A percentile compares a stretch with the other conserved stretches of the same genome.
Conservation (phyloP, 1,140 invertebrate genomes). For the Tetragnatha versicolor region DNA sequence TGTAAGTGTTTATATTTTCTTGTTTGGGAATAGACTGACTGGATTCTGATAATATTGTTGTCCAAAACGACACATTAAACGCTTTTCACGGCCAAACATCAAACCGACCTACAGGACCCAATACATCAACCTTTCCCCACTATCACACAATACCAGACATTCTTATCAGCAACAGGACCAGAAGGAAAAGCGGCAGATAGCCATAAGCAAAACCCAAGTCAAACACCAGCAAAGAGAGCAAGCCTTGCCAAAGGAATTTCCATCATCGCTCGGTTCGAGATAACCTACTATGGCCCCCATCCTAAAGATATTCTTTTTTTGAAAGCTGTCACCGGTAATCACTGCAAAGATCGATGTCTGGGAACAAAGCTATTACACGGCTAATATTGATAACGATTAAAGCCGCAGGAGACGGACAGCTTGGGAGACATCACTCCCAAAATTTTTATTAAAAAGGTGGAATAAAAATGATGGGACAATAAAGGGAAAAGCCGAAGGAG, state of each 20-base stretch:
- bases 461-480: background rate
- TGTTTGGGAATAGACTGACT: too few species aligned
- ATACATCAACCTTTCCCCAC: too few species aligned
- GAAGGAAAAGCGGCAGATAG: too few species aligned
- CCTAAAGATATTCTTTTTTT: conserved; percentile 1
- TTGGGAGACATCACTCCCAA: conserved; percentile 24
- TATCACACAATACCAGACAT: too few species aligned
- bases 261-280: background rate
- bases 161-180: too few species aligned
- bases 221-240: background rate
- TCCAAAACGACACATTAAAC: too few species aligned
- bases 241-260: background rate
- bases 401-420: background rate
- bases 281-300: background rate
- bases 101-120: too few species aligned
- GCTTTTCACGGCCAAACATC: too few species aligned
- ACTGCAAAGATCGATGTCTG: conserved; percentile 23
- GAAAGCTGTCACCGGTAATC: conserved; percentile 21
- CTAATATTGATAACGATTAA: conserved; percentile 51
- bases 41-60: too few species aligned
- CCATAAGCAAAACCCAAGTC: too few species aligned
- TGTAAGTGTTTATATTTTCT: too few species aligned
- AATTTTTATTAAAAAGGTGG: conserved; percentile 38
- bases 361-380: conserved; percentile 29
- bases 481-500: conserved; percentile 4